These are phyloP conservation scores for Notoglanidium macrostoma DNA, from an alignment of 2,797 vertebrate species.

Conservation along the genomic window DNA sequence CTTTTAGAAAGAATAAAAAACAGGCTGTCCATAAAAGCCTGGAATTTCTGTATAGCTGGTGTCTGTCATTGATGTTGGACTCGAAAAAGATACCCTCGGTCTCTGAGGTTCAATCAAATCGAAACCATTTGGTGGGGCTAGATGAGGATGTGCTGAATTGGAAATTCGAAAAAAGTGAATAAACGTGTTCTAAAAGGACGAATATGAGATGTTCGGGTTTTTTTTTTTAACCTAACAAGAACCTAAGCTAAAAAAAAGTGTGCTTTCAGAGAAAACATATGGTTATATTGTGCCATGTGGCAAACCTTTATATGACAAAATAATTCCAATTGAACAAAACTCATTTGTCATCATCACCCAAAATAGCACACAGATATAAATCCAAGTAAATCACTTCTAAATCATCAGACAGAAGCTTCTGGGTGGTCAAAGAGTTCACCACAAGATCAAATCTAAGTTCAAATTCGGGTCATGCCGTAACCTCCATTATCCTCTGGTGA, in stretches of 20 bases:
- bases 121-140: neutral
- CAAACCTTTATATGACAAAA: neutral
- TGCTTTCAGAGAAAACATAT: conserved; percentile 5
- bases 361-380: neutral
- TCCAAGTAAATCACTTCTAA: neutral
- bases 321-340: neutral
- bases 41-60: conserved; percentile 33
- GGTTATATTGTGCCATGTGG: neutral
- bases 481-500: neutral
- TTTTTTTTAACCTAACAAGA: neutral
- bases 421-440: neutral
- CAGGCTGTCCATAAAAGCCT: conserved; percentile 43
- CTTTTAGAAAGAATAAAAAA: conserved; percentile 41
- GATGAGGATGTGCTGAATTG: neutral
- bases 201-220: neutral
- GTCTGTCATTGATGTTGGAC: conserved; percentile 27
- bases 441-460: neutral
- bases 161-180: neutral
- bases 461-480: neutral
- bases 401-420: neutral
- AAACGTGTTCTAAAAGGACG: neutral
- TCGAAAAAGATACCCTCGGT: neutral
- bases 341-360: neutral
- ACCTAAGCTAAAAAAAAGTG: neutral
- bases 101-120: conserved; percentile 10